A percentile compares a stretch with the other conserved stretches of the same genome.
Evolutionary conservation across 1,140 invertebrate genomes (phyloP).

Genomic region (Scaptodrosophila lebanonensis): DNA sequence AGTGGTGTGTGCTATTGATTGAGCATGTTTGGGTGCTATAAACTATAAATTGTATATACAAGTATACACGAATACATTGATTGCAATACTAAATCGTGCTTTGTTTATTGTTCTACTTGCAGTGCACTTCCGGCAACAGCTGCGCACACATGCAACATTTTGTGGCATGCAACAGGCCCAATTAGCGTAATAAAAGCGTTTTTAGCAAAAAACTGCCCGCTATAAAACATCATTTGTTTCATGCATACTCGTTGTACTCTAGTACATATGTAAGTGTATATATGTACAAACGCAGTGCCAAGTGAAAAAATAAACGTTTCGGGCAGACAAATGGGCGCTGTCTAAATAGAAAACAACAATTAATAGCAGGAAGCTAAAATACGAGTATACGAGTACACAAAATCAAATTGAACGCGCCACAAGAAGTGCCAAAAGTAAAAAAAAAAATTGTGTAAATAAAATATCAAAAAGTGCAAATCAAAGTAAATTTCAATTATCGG

Average conservation of each 20-base stretch:
- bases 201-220: background rate
- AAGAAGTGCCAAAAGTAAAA: background rate
- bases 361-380: slow-evolving; percentile 54
- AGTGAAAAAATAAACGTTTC: slow-evolving; percentile 7
- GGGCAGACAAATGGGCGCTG: slow-evolving; percentile 30
- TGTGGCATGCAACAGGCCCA: slow-evolving; percentile 14
- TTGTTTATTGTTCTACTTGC: slow-evolving; percentile 60
- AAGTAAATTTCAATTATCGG: slow-evolving; percentile 32
- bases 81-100: slow-evolving; percentile 34
- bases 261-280: too few relatives aligned
- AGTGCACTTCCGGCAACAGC: slow-evolving; percentile 58
- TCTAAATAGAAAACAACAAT: slow-evolving; percentile 33
- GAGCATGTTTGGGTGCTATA: too few relatives aligned
- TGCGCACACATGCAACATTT: slow-evolving; percentile 34
- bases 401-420: slow-evolving; percentile 28
- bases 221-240: too few relatives aligned
- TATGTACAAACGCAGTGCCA: too few relatives aligned
- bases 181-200: too few relatives aligned
- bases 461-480: slow-evolving; percentile 43
- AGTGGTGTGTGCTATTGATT: too few relatives aligned
- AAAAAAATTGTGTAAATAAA: slow-evolving; percentile 48
- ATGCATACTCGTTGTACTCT: too few relatives aligned
- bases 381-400: too few relatives aligned
- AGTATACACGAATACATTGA: slow-evolving; percentile 28
- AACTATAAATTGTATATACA: too few relatives aligned